Conservation (phyloP, 2,797 vertebrate species). For the Alauda arvensis region DNA sequence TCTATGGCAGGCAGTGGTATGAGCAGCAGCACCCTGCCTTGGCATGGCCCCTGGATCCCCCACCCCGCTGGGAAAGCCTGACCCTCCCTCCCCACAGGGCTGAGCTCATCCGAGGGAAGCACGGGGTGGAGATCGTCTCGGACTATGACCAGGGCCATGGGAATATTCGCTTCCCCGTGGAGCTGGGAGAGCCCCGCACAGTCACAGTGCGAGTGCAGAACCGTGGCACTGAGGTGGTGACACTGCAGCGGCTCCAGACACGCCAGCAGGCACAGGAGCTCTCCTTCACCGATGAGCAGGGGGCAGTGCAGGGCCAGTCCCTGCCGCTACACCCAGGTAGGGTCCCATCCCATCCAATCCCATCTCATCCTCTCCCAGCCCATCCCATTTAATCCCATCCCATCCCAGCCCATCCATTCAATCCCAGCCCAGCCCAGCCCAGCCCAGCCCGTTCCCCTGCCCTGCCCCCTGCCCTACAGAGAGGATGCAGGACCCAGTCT, state of each 20-base stretch:
- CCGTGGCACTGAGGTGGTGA: constrained; percentile 60
- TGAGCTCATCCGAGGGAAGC: constrained; percentile 73
- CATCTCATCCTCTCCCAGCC: no score
- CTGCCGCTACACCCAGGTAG: constrained; percentile 79
- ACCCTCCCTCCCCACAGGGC: constrained; percentile 59
- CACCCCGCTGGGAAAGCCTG: background rate
- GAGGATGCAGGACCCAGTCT: background rate
- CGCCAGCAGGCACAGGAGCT: constrained; percentile 58
- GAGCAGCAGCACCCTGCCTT: background rate
- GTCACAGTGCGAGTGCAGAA: constrained; percentile 76
- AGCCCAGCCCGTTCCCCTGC: background rate
- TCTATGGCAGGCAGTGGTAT: background rate
- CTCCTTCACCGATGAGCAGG: constrained; percentile 62
- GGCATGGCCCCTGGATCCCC: background rate
- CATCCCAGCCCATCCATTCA: no score
- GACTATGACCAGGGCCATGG: constrained; percentile 43
- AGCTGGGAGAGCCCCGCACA: background rate
- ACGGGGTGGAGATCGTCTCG: constrained; percentile 72
- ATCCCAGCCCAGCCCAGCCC: no score
- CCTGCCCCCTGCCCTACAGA: rapidly evolving
- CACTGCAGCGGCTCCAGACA: constrained; percentile 72
- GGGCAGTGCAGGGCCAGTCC: constrained; percentile 61
- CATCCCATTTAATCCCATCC: no score
- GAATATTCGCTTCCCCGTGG: constrained; percentile 56
- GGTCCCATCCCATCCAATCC: rapidly evolving